phyloP scores from a whole-genome alignment of 1,140 invertebrate species.

The Aphidius gifuensis region DNA sequence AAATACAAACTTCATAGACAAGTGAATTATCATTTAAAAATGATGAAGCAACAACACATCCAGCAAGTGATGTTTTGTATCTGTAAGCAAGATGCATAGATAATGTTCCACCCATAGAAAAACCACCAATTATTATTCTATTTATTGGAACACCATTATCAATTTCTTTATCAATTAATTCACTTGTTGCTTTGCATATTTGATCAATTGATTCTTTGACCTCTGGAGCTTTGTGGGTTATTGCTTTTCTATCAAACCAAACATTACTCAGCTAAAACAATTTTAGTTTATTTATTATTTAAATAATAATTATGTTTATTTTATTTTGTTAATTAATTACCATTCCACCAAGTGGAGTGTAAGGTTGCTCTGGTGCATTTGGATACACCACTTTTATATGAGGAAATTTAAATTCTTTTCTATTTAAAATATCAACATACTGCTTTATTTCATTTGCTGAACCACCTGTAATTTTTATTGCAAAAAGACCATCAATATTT shows the following conservation, averaged over 20 bases:
- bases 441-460: conserved; percentile 61
- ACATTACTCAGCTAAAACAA: conserved; percentile 57
- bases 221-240: conserved; percentile 62
- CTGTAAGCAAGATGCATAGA: conserved; percentile 66
- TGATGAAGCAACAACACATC: conserved; percentile 68
- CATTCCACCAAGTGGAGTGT: conserved; percentile 62
- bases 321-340: no score
- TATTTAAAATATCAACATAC: conserved; percentile 63
- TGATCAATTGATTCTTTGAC: conserved; percentile 58
- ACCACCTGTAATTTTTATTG: no score
- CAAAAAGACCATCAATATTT: no score
- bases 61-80: conserved; percentile 61
- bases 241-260: conserved; percentile 67
- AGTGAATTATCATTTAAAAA: conserved; percentile 68
- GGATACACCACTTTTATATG: conserved; percentile 71
- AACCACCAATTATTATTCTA: conserved; percentile 70
- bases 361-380: conserved; percentile 66
- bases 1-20: conserved; percentile 59
- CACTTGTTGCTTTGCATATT: conserved; percentile 58
- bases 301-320: conserved; percentile 1
- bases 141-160: conserved; percentile 61
- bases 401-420: conserved; percentile 61
- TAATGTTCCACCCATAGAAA: conserved; percentile 74
- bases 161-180: conserved; percentile 64
- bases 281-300: conserved; percentile 1